Percentiles rank a stretch among this genome's conserved stretches.
These are phyloP conservation scores for Tupaia tana DNA, from an alignment of 2,113 vertebrate genomes.

Conservation along the genomic window DNA sequence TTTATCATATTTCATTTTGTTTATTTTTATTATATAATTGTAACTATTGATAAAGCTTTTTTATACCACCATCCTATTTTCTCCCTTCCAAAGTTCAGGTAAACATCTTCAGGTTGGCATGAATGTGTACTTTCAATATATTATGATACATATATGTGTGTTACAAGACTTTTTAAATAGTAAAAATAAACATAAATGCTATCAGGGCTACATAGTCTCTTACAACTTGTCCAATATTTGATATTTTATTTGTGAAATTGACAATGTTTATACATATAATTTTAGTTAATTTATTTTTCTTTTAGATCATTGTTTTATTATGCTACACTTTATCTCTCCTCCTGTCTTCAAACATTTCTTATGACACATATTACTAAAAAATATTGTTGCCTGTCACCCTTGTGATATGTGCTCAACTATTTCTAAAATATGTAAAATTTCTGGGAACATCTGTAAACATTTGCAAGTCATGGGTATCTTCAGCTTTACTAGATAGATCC, in stretches of 20 bases:
- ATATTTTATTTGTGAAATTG: background rate
- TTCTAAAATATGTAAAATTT: background rate
- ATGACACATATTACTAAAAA: background rate
- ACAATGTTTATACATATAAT: background rate
- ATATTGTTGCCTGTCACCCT: too few relatives aligned
- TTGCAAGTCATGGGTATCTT: background rate
- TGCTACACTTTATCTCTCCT: background rate
- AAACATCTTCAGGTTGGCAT: background rate
- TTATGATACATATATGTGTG: background rate
- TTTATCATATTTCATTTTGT: background rate
- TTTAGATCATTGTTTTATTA: background rate
- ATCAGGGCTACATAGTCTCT: background rate
- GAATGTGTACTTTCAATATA: background rate
- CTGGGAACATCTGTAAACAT: background rate
- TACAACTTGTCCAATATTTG: background rate
- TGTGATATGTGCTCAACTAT: too few relatives aligned
- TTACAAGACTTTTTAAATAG: background rate
- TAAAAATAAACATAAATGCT: background rate
- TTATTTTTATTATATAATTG: conserved; percentile 15
- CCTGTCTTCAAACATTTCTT: background rate
- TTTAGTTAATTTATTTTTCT: background rate
- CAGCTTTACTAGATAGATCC: background rate
- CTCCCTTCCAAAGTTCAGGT: background rate
- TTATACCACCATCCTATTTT: background rate
- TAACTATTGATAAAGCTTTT: background rate